Conservation (phyloP, 2,888 invertebrate genomes). For the Galerucella calmariensis region DNA sequence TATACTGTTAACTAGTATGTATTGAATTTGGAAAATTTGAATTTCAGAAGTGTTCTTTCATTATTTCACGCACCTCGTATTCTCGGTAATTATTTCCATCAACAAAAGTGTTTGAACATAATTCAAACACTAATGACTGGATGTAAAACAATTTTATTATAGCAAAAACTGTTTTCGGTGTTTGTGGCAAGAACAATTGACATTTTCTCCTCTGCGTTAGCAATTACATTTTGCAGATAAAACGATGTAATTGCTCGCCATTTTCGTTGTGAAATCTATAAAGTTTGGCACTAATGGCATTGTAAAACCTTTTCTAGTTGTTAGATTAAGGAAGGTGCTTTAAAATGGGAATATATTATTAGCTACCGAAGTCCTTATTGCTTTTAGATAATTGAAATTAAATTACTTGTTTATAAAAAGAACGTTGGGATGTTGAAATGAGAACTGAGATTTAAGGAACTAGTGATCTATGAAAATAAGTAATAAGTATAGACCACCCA, state of each 20-base stretch:
- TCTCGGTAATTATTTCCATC: too few relatives aligned
- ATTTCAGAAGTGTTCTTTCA: too few relatives aligned
- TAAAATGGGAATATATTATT: background rate
- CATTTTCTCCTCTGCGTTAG: background rate
- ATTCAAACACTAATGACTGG: background rate
- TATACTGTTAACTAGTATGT: too few relatives aligned
- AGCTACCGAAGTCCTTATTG: background rate
- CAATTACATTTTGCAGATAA: background rate
- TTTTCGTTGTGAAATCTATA: background rate
- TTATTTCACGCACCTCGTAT: too few relatives aligned
- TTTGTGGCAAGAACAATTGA: background rate
- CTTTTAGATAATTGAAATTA: background rate
- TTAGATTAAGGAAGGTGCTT: background rate
- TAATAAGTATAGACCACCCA: too few relatives aligned
- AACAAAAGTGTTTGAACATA: background rate
- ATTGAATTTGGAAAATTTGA: too few relatives aligned
- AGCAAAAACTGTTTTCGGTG: background rate
- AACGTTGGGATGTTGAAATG: too few relatives aligned
- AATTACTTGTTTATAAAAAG: background rate
- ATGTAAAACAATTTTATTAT: background rate
- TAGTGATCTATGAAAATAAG: too few relatives aligned
- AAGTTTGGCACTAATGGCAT: slow-evolving; percentile 1
- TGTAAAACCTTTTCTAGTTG: background rate
- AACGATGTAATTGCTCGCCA: background rate
- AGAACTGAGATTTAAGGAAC: too few relatives aligned